Evolutionary conservation across 2,797 vertebrate genomes (phyloP).

Genomic region (Rallus crepitans): DNA sequence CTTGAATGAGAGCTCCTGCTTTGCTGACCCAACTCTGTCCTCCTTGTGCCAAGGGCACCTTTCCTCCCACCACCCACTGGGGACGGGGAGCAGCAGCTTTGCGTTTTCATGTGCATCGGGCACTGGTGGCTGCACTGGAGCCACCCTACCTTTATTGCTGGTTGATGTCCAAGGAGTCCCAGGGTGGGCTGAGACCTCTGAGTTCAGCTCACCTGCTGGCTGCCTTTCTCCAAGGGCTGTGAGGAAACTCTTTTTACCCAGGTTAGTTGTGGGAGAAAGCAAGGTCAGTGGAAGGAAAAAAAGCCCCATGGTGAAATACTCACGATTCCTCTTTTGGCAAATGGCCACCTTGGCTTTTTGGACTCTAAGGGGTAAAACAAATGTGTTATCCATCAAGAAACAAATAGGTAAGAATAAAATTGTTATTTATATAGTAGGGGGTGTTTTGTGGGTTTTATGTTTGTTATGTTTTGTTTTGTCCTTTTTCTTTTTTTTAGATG

Average conservation of each 20-base stretch:
- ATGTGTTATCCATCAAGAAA: neutral
- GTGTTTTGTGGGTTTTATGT: neutral
- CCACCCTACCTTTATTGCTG: neutral
- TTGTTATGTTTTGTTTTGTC: neutral
- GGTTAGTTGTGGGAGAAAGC: neutral
- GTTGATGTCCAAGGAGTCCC: too few species aligned
- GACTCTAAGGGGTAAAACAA: constrained; percentile 79
- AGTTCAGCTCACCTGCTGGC: neutral
- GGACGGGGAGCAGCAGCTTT: accelerated
- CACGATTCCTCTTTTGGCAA: constrained; percentile 85
- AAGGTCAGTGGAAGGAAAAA: neutral
- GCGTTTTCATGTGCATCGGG: too few species aligned
- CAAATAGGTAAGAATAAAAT: neutral
- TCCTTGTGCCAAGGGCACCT: neutral
- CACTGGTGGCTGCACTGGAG: neutral
- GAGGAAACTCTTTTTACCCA: neutral
- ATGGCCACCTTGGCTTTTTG: constrained; percentile 93
- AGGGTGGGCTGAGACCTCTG: neutral
- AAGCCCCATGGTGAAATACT: constrained; percentile 56
- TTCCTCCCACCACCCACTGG: neutral
- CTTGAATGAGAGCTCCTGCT: accelerated
- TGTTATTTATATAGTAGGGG: neutral
- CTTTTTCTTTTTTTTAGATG: neutral
- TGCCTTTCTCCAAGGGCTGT: neutral
- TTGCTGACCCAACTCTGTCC: neutral